These are phyloP conservation scores for Portunus trituberculatus DNA, from an alignment of 1,140 invertebrate species.

Conservation along the genomic window DNA sequence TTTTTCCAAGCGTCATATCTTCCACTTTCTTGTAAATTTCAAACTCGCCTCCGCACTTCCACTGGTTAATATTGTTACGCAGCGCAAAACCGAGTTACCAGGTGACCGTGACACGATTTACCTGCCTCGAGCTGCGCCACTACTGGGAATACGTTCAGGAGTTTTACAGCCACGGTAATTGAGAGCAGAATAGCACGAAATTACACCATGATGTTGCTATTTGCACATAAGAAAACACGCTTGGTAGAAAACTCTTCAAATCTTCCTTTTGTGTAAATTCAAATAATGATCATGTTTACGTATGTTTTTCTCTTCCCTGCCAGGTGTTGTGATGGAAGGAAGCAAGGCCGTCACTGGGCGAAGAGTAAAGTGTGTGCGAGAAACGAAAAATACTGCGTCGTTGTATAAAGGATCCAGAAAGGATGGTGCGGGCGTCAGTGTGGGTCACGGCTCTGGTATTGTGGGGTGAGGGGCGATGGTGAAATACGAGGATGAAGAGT, in stretches of 20 bases:
- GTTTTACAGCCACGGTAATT: neutral
- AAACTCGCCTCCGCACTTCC: neutral
- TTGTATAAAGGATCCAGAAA: too few relatives aligned
- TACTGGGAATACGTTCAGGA: neutral
- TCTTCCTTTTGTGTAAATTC: neutral
- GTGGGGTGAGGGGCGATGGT: neutral
- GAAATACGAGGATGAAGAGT: neutral
- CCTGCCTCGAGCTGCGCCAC: neutral
- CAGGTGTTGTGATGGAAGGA: too few relatives aligned
- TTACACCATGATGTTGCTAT: neutral
- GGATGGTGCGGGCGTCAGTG: neutral
- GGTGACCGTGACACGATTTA: neutral
- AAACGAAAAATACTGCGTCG: too few relatives aligned
- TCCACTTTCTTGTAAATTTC: neutral
- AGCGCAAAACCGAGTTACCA: neutral
- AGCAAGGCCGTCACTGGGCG: neutral
- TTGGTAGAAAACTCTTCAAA: neutral
- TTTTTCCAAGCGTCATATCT: too few relatives aligned
- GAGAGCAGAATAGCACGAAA: neutral
- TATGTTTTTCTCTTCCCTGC: too few relatives aligned
- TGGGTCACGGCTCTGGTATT: neutral
- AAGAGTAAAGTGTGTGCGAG: neutral
- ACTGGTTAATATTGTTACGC: neutral
- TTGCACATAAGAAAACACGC: neutral
- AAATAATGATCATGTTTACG: neutral